Evolutionary conservation across 64 coral and sea anemone species (phyloP), one percentile per base, ranked within the genome.

Genomic region (Cladopsammia gracilis): DNA sequence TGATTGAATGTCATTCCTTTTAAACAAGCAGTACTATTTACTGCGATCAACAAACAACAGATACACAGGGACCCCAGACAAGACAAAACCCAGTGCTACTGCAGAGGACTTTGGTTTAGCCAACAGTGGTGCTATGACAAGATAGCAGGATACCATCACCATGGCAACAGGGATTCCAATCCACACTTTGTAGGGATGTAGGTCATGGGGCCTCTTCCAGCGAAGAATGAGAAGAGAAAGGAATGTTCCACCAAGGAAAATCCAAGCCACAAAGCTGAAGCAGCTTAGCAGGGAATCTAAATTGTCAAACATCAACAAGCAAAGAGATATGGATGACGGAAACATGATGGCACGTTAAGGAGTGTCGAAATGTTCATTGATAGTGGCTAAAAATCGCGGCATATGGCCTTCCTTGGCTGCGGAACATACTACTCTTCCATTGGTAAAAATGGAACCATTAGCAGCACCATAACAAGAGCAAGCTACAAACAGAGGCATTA

Each of bases 401-500:
- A 95, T 87, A 44, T 95, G 94, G 4, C 88, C 81, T 88, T 95
- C 89, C 69, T 90, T 68, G 2, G 94, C 88, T 45, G 88, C 82
- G 5, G 94, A 90, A 66, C 88, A 95, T 19, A 95, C 81, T 22
- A 91, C 73, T 72, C 94, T 91, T 1, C 87, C 88, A 52, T 90
- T 84, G 14, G 89, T 83, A 53, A 95, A 95, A 14, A 95, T 69
- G 23, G 82, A 72, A 2, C 82, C 88, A 88, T 95, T 95, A 3
- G 88, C 88, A 18, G 87, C 88, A 44, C 94, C 94, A 87, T 86
- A 91, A 79, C 94, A 95, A 10, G 94, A 95, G 45, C 77, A 90
- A 5, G 94, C 94, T 42, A 95, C 89, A 52, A 95, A 73, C 24
- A 95, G 74, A 0, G 94, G 94, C 94, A 95, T 95, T 4, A 95